These are phyloP conservation scores for Campylomormyrus numenius DNA, from an alignment of 2,113 vertebrate species.

Conservation along the genomic window DNA sequence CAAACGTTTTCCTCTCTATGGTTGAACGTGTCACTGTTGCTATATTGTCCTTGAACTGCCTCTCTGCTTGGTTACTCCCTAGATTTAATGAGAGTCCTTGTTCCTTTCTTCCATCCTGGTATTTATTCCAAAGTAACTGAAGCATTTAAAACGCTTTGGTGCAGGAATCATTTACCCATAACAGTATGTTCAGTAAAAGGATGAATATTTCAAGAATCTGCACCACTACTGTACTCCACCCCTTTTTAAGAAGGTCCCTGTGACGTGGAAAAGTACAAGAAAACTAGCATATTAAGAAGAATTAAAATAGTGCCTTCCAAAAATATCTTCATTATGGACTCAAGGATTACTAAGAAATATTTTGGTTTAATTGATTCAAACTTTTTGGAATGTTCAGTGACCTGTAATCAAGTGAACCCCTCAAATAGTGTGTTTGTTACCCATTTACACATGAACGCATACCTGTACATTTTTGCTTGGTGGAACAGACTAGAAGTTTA, in stretches of 20 bases:
- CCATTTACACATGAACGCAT: background rate
- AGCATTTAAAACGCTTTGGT: background rate
- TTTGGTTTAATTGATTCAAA: background rate
- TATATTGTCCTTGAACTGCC: background rate
- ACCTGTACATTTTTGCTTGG: background rate
- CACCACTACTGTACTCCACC: background rate
- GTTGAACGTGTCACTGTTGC: background rate
- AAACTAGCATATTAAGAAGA: background rate
- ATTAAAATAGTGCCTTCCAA: background rate
- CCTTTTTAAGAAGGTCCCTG: background rate
- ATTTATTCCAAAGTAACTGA: slow-evolving; percentile 10
- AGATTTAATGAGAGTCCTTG: background rate
- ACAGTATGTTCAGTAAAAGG: background rate
- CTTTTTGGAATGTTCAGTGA: background rate
- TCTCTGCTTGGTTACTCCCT: background rate
- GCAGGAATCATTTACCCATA: slow-evolving; percentile 11
- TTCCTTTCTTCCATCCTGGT: background rate
- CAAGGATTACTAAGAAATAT: background rate
- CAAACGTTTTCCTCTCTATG: background rate
- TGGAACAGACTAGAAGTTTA: background rate
- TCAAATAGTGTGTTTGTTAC: background rate
- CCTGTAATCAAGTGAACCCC: background rate
- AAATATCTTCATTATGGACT: background rate
- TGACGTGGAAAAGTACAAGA: background rate
- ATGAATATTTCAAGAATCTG: background rate